Conservation (phyloP, 2,113 vertebrate genomes). For the Tragelaphus strepsiceros region DNA sequence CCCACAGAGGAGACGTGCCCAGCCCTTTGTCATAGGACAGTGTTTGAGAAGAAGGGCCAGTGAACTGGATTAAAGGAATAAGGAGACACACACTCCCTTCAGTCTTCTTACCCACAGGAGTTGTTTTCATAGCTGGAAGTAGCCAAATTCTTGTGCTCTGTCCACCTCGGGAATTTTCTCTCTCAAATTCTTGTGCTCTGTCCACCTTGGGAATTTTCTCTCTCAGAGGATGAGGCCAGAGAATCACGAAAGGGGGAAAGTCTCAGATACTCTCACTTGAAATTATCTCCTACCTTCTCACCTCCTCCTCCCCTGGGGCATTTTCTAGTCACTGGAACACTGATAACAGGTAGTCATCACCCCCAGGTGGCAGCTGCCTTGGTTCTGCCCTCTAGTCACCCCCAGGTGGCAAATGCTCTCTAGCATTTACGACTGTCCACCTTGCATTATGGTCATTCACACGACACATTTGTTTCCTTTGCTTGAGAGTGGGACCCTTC, state of each 20-base stretch:
- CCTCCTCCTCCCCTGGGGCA: not conserved
- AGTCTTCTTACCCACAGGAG: rapidly evolving
- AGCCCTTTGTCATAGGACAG: not conserved
- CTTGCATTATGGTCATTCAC: not conserved
- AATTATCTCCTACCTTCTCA: not conserved
- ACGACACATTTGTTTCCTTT: not conserved
- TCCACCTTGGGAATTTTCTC: rapidly evolving
- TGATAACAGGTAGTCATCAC: not conserved
- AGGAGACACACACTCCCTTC: not conserved
- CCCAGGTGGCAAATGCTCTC: not conserved
- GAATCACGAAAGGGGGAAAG: not conserved
- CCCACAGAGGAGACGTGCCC: not conserved
- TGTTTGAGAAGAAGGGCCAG: not conserved
- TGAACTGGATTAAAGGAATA: not conserved
- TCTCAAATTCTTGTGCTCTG: not conserved
- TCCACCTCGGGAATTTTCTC: rapidly evolving
- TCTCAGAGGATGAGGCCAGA: not conserved
- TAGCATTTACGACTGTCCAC: not conserved
- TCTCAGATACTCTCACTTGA: not conserved
- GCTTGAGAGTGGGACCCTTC: not conserved
- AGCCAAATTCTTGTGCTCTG: too few species aligned
- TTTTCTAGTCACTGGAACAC: not conserved
- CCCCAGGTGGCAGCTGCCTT: not conserved
- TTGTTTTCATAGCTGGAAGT: not conserved
- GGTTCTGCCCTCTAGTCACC: not conserved